phyloP scores from a whole-genome alignment of 2,113 vertebrate species.

The Centropristis striata region DNA sequence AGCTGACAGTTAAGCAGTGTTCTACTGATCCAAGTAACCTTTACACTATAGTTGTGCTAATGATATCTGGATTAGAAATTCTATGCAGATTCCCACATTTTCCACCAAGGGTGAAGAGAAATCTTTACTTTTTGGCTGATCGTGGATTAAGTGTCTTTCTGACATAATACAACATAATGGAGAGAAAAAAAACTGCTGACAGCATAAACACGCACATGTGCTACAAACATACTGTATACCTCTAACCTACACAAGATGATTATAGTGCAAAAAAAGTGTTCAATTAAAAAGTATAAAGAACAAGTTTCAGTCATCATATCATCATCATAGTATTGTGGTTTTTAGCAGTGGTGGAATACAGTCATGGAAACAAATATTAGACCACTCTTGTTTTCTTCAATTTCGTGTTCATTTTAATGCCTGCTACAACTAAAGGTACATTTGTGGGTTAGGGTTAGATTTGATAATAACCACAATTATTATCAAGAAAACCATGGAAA shows the following conservation, averaged over 20 bases:
- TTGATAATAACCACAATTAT: no score
- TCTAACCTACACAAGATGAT: constrained; percentile 1
- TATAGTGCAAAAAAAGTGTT: neutral
- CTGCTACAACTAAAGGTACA: no score
- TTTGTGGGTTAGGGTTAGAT: no score
- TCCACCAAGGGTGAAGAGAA: neutral
- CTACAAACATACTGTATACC: neutral
- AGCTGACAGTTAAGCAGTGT: constrained; percentile 45
- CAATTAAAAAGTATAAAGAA: neutral
- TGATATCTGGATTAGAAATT: constrained; percentile 15
- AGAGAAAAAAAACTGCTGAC: neutral
- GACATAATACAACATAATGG: neutral
- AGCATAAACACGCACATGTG: neutral
- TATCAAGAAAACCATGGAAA: no score
- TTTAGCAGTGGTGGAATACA: no score
- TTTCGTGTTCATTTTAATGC: no score
- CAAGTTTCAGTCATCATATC: neutral
- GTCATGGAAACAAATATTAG: no score
- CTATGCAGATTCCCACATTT: neutral
- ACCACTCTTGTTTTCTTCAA: no score
- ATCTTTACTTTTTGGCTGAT: neutral
- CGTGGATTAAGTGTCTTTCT: constrained; percentile 5
- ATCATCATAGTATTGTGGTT: neutral
- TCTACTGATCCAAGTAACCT: constrained; percentile 24
- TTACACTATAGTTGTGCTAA: neutral